Evolutionary conservation across 2,797 vertebrate species (phyloP), one percentile per base, ranked within the genome.

Genomic region (Manis crassicaudata): DNA sequence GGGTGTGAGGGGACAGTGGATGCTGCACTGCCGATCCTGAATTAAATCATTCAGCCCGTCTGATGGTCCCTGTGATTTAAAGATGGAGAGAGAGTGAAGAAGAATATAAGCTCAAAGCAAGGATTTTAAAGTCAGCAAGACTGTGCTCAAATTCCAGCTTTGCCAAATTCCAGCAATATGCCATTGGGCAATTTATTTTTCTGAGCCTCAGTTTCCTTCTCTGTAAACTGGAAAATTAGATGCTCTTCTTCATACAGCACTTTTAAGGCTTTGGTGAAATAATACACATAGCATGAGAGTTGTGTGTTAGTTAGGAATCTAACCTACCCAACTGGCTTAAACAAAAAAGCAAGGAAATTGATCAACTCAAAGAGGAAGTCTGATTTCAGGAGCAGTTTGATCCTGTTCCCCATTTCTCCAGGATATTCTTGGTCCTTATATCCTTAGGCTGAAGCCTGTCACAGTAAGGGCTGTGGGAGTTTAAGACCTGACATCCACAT

Each of bases 1-100:
- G 43, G 20, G 18, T 25, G 3, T 43, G 40, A 17, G 29, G 16
- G n/a, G 40, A 0, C 68, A 12, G 3, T 0, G 11, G 0, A 7
- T 3, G n/a, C 21, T 13, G 20, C 27, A 17, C 20, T 29, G 29
- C 27, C n/a, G 0, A 25, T 82, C n/a, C n/a, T 6, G 16, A 54
- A 56, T 73, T 60, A 40, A 88, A 6, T 54, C 25, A 6, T 7
- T 54, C 14, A 12, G 46, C 40, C 37, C 68, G 7, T 35, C 10
- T 9, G 23, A 43, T 35, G 63, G 52, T 25, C 35, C 43, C 52
- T 35, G 2, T 43, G 20, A 16, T 50, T 52, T 76, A 77, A 21
- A 68, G 56, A 23, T 29, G 3, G 65, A 37, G 1, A 7, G 62
- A 10, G 20, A 5, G 37, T 40, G 46, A 46, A 46, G 46, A 9